These are phyloP conservation scores for Dipodomys spectabilis DNA, from an alignment of 2,113 vertebrate species.

Conservation along the genomic window DNA sequence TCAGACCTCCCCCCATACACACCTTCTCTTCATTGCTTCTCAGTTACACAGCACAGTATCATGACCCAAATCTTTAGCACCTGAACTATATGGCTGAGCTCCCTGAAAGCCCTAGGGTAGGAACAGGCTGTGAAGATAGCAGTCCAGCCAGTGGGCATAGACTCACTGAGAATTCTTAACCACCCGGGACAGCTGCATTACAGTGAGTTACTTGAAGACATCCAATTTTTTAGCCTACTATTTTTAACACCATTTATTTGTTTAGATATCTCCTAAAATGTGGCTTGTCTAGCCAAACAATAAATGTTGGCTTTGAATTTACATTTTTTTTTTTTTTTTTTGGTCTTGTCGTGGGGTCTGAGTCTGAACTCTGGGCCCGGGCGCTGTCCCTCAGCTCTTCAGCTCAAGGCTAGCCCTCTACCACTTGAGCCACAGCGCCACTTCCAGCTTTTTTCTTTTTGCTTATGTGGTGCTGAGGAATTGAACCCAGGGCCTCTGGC, in stretches of 20 bases:
- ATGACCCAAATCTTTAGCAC: constrained; percentile 77
- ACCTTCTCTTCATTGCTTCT: constrained; percentile 52
- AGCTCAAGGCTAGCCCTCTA: no score
- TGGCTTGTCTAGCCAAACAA: neutral
- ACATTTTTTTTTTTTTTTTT: no score
- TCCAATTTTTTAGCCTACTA: neutral
- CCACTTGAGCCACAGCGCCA: no score
- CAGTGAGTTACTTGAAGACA: neutral
- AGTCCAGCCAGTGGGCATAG: constrained; percentile 5
- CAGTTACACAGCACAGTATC: constrained; percentile 68
- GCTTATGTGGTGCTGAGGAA: no score
- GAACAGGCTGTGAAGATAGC: neutral
- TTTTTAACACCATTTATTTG: constrained; percentile 16
- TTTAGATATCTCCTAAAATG: neutral
- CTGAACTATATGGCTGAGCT: constrained; percentile 62
- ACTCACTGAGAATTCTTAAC: constrained; percentile 52
- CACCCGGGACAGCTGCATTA: neutral
- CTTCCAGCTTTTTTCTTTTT: no score
- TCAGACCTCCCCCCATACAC: no score
- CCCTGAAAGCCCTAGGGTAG: constrained; percentile 49
- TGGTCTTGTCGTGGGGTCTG: no score
- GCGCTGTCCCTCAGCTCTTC: no score
- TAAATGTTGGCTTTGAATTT: neutral
- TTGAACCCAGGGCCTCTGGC: no score
- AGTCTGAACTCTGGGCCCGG: no score